These are phyloP conservation scores for Allobates femoralis DNA, from an alignment of 2,797 vertebrate species.

Conservation along the genomic window DNA sequence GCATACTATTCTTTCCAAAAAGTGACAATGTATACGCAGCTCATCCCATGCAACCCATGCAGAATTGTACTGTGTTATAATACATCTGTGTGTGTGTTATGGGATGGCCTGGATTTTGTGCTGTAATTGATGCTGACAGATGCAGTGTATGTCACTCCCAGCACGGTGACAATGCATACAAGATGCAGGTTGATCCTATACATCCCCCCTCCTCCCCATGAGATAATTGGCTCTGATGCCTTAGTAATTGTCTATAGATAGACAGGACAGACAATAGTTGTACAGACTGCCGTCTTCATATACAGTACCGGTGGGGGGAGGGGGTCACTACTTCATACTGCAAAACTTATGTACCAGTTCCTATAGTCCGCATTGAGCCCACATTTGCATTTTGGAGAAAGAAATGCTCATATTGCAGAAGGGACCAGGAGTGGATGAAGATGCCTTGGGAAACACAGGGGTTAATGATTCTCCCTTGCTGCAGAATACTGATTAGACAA, in stretches of 20 bases:
- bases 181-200: slow-evolving; percentile 40
- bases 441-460: neutral
- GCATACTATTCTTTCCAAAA: neutral
- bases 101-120: neutral
- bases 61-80: neutral
- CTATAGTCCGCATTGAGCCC: neutral
- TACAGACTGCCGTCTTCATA: neutral
- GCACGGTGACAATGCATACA: slow-evolving; percentile 48
- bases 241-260: slow-evolving; percentile 33
- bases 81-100: neutral
- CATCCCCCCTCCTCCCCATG: slow-evolving; percentile 24
- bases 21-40: neutral
- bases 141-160: slow-evolving; percentile 21
- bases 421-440: neutral
- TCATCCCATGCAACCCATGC: neutral
- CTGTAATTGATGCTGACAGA: slow-evolving; percentile 16
- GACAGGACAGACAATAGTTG: slow-evolving; percentile 40
- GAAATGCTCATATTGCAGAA: neutral
- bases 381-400: neutral
- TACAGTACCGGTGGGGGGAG: neutral
- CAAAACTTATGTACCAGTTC: slow-evolving; percentile 1
- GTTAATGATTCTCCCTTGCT: slow-evolving; percentile 9
- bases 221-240: slow-evolving; percentile 35
- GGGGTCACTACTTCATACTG: neutral
- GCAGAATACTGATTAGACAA: slow-evolving; percentile 51